Percentiles rank a stretch among this genome's conserved stretches.
Conservation (phyloP, 2,888 invertebrate genomes). For the Drosophila leonis region DNA sequence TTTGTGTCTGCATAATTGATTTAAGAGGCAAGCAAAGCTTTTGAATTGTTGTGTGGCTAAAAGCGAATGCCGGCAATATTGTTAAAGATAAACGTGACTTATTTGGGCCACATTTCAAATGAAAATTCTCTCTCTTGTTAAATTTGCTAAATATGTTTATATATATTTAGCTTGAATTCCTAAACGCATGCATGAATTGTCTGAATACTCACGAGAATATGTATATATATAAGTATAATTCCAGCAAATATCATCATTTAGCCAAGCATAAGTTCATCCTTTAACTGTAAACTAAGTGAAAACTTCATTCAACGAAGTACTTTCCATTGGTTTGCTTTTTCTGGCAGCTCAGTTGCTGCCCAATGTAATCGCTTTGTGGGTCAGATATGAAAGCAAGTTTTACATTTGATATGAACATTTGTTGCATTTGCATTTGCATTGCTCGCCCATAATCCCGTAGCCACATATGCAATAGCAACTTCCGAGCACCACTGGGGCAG, state of each 20-base stretch:
- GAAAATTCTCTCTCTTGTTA: background rate
- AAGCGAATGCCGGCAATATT: background rate
- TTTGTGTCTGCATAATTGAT: constrained; percentile 46
- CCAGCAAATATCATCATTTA: background rate
- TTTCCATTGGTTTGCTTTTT: constrained; percentile 43
- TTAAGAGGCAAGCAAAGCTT: constrained; percentile 18
- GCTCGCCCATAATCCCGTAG: constrained; percentile 39
- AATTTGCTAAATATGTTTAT: background rate
- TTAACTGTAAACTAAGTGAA: constrained; percentile 40
- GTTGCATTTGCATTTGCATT: constrained; percentile 42
- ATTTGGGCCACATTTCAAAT: constrained; percentile 16
- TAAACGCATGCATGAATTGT: background rate
- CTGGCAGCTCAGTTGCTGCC: constrained; percentile 18
- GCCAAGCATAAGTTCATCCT: constrained; percentile 42
- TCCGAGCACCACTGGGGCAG: constrained; percentile 18
- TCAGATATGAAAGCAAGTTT: constrained; percentile 58
- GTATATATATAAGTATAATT: background rate
- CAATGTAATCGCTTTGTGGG: constrained; percentile 54
- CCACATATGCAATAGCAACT: constrained; percentile 36
- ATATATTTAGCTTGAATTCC: background rate
- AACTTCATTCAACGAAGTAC: constrained; percentile 34
- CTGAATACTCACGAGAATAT: background rate
- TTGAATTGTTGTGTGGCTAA: constrained; percentile 7
- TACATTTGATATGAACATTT: constrained; percentile 32
- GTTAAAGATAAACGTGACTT: background rate